Percentiles rank a stretch among this genome's conserved stretches.
phyloP scores from a whole-genome alignment of 2,888 invertebrate genomes.

The Ariolimax columbianus region DNA sequence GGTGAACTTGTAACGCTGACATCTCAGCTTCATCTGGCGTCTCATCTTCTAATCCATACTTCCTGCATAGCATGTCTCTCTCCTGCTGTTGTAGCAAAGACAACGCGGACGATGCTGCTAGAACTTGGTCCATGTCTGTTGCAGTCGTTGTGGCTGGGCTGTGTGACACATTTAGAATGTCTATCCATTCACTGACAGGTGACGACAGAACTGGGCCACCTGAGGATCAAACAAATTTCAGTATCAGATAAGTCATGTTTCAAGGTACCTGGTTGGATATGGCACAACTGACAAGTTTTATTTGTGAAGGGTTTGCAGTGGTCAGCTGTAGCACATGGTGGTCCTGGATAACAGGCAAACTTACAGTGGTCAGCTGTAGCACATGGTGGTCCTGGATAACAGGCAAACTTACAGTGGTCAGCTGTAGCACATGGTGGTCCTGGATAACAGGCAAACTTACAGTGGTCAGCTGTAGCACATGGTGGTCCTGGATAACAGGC shows the following conservation, averaged over 20 bases:
- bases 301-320: too few relatives aligned
- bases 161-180: not conserved
- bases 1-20: not conserved
- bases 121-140: not conserved
- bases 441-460: too few relatives aligned
- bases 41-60: not conserved
- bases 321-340: too few relatives aligned
- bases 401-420: too few relatives aligned
- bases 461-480: too few relatives aligned
- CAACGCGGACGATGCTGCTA: not conserved
- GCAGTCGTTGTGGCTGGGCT: not conserved
- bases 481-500: too few relatives aligned
- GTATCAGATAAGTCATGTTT: not conserved
- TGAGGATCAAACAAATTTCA: not conserved
- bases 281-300: too few relatives aligned
- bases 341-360: too few relatives aligned
- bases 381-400: too few relatives aligned
- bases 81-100: conserved; percentile 3
- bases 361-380: too few relatives aligned
- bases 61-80: not conserved
- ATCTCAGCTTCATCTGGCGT: not conserved
- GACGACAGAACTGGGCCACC: not conserved
- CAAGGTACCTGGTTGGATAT: too few relatives aligned
- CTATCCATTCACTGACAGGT: not conserved
- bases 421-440: too few relatives aligned